Percentiles rank a stretch among this genome's conserved stretches.
Evolutionary conservation across 2,113 vertebrate species (phyloP).

Genomic region (Lepisosteus osseus): DNA sequence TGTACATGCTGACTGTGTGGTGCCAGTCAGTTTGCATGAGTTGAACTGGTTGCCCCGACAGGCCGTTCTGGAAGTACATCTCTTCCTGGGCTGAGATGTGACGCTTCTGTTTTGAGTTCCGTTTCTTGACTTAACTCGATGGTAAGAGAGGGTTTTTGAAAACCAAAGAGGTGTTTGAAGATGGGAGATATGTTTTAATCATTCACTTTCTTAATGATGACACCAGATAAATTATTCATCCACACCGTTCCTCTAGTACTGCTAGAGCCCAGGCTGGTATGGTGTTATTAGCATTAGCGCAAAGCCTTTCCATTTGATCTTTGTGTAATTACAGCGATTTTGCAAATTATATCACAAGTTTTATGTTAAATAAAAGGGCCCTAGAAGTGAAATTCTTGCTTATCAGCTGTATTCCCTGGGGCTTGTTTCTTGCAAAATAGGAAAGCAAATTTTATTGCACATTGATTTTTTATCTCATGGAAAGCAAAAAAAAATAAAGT

Average conservation of each 20-base stretch:
- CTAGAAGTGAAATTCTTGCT: constrained; percentile 31
- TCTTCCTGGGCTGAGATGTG: no score
- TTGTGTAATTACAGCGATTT: constrained; percentile 53
- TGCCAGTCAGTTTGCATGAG: no score
- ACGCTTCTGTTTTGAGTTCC: constrained; percentile 24
- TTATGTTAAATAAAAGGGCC: constrained; percentile 53
- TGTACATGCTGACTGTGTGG: no score
- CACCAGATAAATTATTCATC: constrained; percentile 88
- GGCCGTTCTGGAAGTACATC: no score
- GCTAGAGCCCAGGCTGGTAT: constrained; percentile 37
- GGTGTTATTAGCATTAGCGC: constrained; percentile 49
- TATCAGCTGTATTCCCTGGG: constrained; percentile 32
- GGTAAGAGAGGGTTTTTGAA: constrained; percentile 30
- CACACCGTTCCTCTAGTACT: constrained; percentile 60
- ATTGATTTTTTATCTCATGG: neutral
- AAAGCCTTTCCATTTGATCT: constrained; percentile 61
- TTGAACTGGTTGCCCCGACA: no score
- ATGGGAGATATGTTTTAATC: constrained; percentile 83
- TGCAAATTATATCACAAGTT: constrained; percentile 52
- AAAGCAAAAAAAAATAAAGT: no score
- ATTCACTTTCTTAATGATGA: constrained; percentile 80
- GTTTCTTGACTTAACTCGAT: constrained; percentile 37
- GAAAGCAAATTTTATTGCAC: neutral
- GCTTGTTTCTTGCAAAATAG: constrained; percentile 9
- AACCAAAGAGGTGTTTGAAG: constrained; percentile 66